Percentiles rank a stretch among this genome's conserved stretches.
These are phyloP conservation scores for Leptobrachium leishanense DNA, from an alignment of 2,113 vertebrate genomes.

Conservation along the genomic window DNA sequence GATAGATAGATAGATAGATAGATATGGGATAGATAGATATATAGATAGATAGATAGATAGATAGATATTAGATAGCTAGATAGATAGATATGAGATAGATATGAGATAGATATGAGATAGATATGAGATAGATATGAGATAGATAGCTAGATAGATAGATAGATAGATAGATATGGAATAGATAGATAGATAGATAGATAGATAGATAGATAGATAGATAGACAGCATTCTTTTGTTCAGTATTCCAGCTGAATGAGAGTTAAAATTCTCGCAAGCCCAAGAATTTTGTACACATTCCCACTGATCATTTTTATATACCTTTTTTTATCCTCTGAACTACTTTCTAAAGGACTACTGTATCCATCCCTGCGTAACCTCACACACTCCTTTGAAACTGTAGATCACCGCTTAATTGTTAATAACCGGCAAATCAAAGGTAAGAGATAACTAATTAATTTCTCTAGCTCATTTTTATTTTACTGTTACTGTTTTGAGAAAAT, in stretches of 20 bases:
- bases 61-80: too few relatives aligned
- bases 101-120: too few relatives aligned
- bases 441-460: constrained; percentile 81
- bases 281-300: constrained; percentile 7
- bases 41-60: too few relatives aligned
- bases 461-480: constrained; percentile 77
- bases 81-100: too few relatives aligned
- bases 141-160: too few relatives aligned
- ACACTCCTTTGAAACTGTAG: constrained; percentile 61
- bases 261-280: neutral
- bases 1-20: neutral
- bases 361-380: constrained; percentile 56
- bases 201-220: neutral
- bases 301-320: constrained; percentile 55
- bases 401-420: constrained; percentile 73
- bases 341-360: constrained; percentile 51
- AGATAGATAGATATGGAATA: too few relatives aligned
- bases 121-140: too few relatives aligned
- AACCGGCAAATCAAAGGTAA: constrained; percentile 82
- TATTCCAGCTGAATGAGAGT: neutral
- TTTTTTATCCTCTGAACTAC: constrained; percentile 50
- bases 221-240: neutral
- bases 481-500: constrained; percentile 83
- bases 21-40: neutral
- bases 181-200: too few relatives aligned